Evolutionary conservation across 2,113 vertebrate species (phyloP).

Genomic region (Myrmecophaga tridactyla): DNA sequence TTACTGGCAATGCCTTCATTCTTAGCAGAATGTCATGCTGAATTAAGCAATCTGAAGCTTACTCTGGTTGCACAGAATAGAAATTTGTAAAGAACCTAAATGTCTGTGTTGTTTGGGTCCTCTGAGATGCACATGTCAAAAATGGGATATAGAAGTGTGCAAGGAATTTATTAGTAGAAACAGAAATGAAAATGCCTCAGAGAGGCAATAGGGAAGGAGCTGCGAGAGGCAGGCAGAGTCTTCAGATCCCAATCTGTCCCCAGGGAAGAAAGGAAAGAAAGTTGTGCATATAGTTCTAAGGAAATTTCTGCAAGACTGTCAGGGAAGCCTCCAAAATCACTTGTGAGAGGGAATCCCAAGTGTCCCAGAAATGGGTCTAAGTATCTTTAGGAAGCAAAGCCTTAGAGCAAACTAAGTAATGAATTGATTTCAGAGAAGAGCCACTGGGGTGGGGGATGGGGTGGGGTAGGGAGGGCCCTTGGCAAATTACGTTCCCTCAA

Average conservation of each 20-base stretch:
- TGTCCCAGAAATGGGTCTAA: background rate
- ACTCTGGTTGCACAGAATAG: background rate
- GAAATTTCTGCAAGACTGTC: background rate
- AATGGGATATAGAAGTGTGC: background rate
- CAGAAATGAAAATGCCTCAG: background rate
- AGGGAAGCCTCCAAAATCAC: background rate
- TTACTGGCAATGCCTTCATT: background rate
- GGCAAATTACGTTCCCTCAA: background rate
- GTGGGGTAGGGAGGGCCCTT: too few relatives aligned
- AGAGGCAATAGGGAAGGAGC: background rate
- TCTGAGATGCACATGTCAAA: background rate
- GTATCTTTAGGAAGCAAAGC: background rate
- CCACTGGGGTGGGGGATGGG: too few relatives aligned
- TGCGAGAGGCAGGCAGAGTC: background rate
- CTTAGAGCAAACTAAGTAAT: background rate
- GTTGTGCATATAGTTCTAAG: background rate
- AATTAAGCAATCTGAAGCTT: background rate
- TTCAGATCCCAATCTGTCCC: background rate
- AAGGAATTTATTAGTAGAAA: background rate
- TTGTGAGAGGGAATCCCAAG: background rate
- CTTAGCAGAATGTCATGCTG: background rate
- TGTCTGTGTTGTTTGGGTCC: background rate
- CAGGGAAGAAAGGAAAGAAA: background rate
- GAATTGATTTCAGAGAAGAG: background rate
- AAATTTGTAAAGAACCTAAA: background rate